Percentiles rank a stretch among this genome's conserved stretches.
phyloP scores from a whole-genome alignment of 2,888 invertebrate genomes.

The Ligdia adustata region DNA sequence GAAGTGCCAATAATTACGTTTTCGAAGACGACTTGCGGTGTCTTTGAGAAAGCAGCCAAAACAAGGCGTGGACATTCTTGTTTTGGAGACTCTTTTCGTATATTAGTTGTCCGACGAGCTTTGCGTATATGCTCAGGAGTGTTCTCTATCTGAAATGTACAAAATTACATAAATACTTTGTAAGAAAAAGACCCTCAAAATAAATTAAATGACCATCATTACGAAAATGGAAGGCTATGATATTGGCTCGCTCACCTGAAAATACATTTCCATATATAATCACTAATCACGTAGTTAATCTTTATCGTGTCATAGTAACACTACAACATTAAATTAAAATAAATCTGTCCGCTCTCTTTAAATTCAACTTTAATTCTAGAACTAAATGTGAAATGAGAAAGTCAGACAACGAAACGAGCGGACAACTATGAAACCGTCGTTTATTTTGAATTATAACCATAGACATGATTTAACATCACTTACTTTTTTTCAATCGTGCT shows the following conservation, averaged over 20 bases:
- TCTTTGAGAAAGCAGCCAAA: constrained; percentile 87
- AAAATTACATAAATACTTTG: too few species aligned
- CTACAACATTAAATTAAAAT: too few species aligned
- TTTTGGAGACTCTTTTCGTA: constrained; percentile 52
- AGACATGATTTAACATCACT: background rate
- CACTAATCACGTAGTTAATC: background rate
- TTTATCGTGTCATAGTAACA: too few species aligned
- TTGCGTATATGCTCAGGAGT: constrained; percentile 73
- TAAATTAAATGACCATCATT: too few species aligned
- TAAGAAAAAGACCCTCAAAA: too few species aligned
- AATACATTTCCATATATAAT: constrained; percentile 53
- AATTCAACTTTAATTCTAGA: too few species aligned
- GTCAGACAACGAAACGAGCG: too few species aligned
- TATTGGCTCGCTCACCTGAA: constrained; percentile 54
- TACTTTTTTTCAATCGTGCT: background rate
- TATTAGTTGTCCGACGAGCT: constrained; percentile 61
- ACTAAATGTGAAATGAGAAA: too few species aligned
- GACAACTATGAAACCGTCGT: constrained; percentile 6
- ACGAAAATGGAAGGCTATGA: too few species aligned
- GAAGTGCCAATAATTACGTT: constrained; percentile 84
- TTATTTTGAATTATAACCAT: too few species aligned
- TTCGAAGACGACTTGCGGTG: constrained; percentile 87
- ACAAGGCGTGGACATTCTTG: constrained; percentile 80
- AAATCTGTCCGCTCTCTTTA: too few species aligned
- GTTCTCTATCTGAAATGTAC: constrained; percentile 68